phyloP scores from a whole-genome alignment of 2,888 invertebrate species.

The Synanthedon myopaeformis region DNA sequence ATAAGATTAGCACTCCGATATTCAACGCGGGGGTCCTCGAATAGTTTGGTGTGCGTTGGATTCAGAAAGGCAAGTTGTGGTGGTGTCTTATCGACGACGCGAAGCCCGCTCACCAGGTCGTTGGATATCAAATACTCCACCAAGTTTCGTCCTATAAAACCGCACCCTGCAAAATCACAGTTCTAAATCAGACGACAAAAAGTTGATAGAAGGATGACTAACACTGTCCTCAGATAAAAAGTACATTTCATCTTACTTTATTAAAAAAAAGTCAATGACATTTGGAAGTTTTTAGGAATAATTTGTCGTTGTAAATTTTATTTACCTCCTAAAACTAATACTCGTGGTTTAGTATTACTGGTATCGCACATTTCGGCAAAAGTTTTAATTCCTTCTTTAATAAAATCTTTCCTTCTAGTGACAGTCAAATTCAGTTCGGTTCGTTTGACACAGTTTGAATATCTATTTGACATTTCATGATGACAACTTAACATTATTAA shows the following conservation, averaged over 20 bases:
- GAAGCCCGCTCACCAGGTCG: conserved; percentile 79
- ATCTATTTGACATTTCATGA: too few relatives aligned
- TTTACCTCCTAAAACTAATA: conserved; percentile 62
- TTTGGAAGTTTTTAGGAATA: not conserved
- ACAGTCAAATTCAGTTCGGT: too few relatives aligned
- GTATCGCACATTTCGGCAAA: conserved; percentile 54
- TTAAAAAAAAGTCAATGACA: too few relatives aligned
- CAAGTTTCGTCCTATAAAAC: conserved; percentile 92
- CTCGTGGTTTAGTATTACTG: conserved; percentile 61
- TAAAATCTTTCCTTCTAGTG: too few relatives aligned
- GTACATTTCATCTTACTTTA: not conserved
- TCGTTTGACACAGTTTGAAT: too few relatives aligned
- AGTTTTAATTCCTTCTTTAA: conserved; percentile 15
- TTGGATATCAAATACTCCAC: conserved; percentile 84
- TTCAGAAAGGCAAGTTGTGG: conserved; percentile 94
- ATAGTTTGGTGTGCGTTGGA: conserved; percentile 76
- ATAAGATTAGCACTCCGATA: conserved; percentile 94
- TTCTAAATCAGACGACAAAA: conserved; percentile 23
- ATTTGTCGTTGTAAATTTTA: conserved; percentile 1
- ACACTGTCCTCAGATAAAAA: conserved; percentile 46
- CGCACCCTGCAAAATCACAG: conserved; percentile 79
- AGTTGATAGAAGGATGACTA: conserved; percentile 48
- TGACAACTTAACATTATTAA: too few relatives aligned
- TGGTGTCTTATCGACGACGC: conserved; percentile 92
- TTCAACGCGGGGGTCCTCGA: conserved; percentile 82